Evolutionary conservation across 2,797 vertebrate species (phyloP).

Genomic region (Bovichtus variegatus): DNA sequence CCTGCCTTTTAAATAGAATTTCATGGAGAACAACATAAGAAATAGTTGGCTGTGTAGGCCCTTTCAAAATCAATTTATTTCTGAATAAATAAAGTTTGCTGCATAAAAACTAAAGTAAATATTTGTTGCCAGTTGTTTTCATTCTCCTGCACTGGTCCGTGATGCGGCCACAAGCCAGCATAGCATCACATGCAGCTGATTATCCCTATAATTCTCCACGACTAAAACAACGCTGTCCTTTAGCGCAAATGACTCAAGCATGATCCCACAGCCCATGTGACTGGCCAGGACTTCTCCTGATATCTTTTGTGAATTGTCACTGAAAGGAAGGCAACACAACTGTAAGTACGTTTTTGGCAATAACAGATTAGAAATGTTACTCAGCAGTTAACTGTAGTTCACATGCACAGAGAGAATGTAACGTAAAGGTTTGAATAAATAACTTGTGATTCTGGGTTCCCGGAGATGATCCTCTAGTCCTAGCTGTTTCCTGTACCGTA

Average conservation of each 20-base stretch:
- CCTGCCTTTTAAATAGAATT: background rate
- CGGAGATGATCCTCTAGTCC: background rate
- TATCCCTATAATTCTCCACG: slow-evolving; percentile 56
- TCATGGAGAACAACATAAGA: background rate
- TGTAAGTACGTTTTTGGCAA: slow-evolving; percentile 42
- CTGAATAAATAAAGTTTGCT: slow-evolving; percentile 13
- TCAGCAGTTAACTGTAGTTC: background rate
- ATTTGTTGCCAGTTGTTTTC: background rate
- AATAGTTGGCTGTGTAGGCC: background rate
- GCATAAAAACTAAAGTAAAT: background rate
- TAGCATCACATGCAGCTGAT: slow-evolving; percentile 78
- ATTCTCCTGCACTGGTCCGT: slow-evolving; percentile 10
- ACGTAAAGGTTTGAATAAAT: background rate
- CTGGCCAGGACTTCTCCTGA: background rate
- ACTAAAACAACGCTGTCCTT: slow-evolving; percentile 59
- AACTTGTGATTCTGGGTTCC: background rate
- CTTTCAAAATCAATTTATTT: background rate
- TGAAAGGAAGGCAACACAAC: slow-evolving; percentile 15
- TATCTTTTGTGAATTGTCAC: background rate
- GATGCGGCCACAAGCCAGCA: slow-evolving; percentile 35
- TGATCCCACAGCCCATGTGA: slow-evolving; percentile 64
- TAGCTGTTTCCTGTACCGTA: background rate
- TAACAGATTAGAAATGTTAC: background rate
- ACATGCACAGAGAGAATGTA: background rate
- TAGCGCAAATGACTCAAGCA: slow-evolving; percentile 71